Base-by-base conservation (phyloP, 2,797 vertebrate species). In the Enteromius trimaculatus region DNA sequence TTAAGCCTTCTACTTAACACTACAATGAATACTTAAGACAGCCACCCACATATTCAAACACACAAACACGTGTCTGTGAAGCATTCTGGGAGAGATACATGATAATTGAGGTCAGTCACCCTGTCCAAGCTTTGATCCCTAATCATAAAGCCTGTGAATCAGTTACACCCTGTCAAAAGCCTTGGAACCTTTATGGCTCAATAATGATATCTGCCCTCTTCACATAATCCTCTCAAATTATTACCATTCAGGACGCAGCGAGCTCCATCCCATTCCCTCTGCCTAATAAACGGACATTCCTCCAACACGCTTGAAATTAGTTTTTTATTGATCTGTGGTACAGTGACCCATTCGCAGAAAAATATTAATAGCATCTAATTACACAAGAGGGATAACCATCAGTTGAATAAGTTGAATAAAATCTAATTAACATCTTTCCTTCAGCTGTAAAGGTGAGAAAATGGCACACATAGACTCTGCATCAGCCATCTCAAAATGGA, bases 101-200 rank as follows among this genome's bases (percentile, higher is more conserved):
- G 72, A 77, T 89, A 89, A 89, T 87, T 86, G 86, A 86, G 86
- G 86, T 86, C 80, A 23, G 72, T 82, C 75, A 85, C 80, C 82
- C 78, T 74, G 71, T 80, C 83, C 68, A 34, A 34, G 60, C 39
- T 81, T 62, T 87, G 79, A 86, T 77, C 86, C 70, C 37, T 84
- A 71, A 82, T 83, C 82, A 86, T 82, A 78, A 85, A 83, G 64
- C 60, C 13, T 34, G 58, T 68, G 42, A 80, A 65, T 81, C 84
- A 29, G 47, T 78, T 81, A 81, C 16, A 78, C 66, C 68, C 60
- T 51, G 65, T 85, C 74, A 81, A 53, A 80, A 42, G 72, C 53
- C 79, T 65, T 68, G 44, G 69, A 82, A 72, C 76, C 72, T 77
- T 69, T 69, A 31, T 31, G 4, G 51, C 74, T 64, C 77, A 55